Percentiles rank a stretch among this genome's conserved stretches.
These are phyloP conservation scores for Drosophila ezoana DNA, from an alignment of 2,888 invertebrate genomes.

Conservation along the genomic window DNA sequence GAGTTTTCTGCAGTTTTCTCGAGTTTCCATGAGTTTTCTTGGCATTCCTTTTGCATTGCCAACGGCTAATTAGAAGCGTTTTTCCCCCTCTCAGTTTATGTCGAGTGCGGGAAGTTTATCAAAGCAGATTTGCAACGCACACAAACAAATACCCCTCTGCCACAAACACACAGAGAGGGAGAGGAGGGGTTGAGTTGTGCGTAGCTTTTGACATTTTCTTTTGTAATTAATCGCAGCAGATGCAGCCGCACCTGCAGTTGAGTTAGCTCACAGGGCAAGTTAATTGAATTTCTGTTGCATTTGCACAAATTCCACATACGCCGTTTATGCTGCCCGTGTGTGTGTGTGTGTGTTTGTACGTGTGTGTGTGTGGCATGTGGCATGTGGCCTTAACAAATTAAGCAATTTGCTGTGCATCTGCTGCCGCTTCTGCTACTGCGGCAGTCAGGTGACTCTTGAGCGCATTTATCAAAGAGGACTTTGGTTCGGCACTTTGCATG, in stretches of 20 bases:
- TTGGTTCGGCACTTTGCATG: slow-evolving; percentile 65
- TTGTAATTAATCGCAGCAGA: slow-evolving; percentile 59
- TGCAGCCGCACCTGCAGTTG: slow-evolving; percentile 18
- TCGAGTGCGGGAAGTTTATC: slow-evolving; percentile 35
- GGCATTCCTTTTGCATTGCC: slow-evolving; percentile 26
- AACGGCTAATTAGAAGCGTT: slow-evolving; percentile 56
- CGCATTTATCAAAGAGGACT: slow-evolving; percentile 67
- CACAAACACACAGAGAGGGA: neutral
- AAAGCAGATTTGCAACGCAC: slow-evolving; percentile 36
- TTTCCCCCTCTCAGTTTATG: neutral
- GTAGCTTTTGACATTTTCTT: slow-evolving; percentile 51
- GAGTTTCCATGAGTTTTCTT: slow-evolving; percentile 22
- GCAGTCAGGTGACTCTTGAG: slow-evolving; percentile 55
- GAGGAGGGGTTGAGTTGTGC: slow-evolving; percentile 6
- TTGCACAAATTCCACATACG: slow-evolving; percentile 52
- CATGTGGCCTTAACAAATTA: slow-evolving; percentile 63
- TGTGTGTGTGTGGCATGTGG: slow-evolving; percentile 7
- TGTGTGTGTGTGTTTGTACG: slow-evolving; percentile 5
- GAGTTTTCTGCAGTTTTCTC: slow-evolving; percentile 3
- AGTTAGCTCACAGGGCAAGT: slow-evolving; percentile 47
- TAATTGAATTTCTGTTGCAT: slow-evolving; percentile 73
- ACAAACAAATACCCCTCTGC: slow-evolving; percentile 1
- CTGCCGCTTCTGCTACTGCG: slow-evolving; percentile 24
- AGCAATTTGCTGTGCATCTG: slow-evolving; percentile 63
- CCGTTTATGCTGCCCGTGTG: slow-evolving; percentile 8